Evolutionary conservation across 2,797 vertebrate species (phyloP).

Genomic region (Lacerta bilineata): DNA sequence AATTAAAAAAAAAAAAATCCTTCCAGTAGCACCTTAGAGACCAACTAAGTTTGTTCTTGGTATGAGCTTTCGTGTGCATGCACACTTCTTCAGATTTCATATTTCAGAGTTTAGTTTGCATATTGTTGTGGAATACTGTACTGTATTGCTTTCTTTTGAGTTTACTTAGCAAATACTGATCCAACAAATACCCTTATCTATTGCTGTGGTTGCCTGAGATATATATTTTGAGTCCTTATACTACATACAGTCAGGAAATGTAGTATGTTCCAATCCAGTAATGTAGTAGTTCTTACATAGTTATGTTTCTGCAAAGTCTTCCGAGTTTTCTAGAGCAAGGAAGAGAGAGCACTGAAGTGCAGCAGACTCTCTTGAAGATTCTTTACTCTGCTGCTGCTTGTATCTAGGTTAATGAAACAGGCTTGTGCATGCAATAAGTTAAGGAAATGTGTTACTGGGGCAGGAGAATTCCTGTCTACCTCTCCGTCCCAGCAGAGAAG

Average conservation of each 20-base stretch:
- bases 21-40: no score
- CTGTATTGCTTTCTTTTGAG: constrained; percentile 27
- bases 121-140: no score
- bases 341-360: neutral
- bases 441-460: neutral
- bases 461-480: neutral
- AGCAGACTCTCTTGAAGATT: neutral
- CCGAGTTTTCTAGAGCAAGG: no score
- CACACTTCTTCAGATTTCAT: no score
- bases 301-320: neutral
- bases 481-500: neutral
- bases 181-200: constrained; percentile 46
- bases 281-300: neutral
- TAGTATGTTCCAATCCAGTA: neutral
- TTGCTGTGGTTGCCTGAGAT: constrained; percentile 56
- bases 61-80: no score
- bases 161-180: constrained; percentile 54
- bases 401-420: constrained; percentile 1
- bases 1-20: no score
- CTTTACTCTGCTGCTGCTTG: neutral
- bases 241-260: constrained; percentile 24
- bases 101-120: no score
- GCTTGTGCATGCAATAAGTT: neutral
- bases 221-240: constrained; percentile 62
- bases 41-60: no score